Evolutionary conservation across 2,888 invertebrate genomes (phyloP).

Genomic region (Rhagonycha fulva): DNA sequence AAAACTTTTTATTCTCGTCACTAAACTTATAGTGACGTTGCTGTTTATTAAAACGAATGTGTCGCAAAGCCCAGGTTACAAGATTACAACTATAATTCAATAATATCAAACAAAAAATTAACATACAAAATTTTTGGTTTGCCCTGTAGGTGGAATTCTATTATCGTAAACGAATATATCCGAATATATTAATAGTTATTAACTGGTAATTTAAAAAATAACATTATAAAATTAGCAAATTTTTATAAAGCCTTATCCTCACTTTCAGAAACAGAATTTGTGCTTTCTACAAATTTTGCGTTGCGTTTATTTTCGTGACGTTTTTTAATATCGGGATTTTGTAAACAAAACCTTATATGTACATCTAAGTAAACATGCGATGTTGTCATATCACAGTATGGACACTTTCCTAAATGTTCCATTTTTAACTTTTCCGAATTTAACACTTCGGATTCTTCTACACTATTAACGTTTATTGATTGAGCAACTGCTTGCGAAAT

Average conservation of each 20-base stretch:
- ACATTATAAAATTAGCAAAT: not conserved
- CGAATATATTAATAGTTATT: not conserved
- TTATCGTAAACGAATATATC: not conserved
- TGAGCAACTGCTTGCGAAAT: constrained; percentile 8
- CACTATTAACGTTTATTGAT: constrained; percentile 7
- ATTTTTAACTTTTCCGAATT: constrained; percentile 1
- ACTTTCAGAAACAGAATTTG: not conserved
- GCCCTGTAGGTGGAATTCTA: not conserved
- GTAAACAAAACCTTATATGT: constrained; percentile 14
- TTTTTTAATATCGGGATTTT: constrained; percentile 15
- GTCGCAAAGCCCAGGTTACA: too few relatives aligned
- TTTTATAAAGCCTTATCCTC: constrained; percentile 9
- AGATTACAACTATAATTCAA: not conserved
- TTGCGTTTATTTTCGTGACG: constrained; percentile 12
- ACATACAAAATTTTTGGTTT: not conserved
- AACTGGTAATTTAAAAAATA: not conserved
- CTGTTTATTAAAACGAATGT: too few relatives aligned
- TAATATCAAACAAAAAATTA: not conserved
- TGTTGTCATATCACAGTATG: constrained; percentile 18
- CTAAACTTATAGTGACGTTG: too few relatives aligned
- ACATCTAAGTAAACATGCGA: constrained; percentile 13
- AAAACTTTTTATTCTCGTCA: too few relatives aligned
- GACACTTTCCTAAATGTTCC: constrained; percentile 9
- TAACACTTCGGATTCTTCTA: not conserved
- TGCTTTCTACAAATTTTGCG: constrained; percentile 10